Conservation (phyloP, 1,140 invertebrate genomes). For the Megathymus violae region DNA sequence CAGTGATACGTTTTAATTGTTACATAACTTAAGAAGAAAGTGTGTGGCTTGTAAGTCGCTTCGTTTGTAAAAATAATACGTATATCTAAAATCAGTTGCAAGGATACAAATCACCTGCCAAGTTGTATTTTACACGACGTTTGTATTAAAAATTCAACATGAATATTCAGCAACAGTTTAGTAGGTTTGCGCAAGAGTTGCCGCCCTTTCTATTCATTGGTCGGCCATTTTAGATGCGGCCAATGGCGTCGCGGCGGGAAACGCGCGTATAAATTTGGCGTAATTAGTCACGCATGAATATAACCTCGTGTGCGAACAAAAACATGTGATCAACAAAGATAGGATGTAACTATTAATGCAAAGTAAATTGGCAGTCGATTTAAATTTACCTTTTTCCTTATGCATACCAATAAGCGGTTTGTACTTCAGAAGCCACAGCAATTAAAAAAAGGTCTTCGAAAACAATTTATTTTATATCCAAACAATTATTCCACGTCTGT, state of each 20-base stretch:
- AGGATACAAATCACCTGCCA: too few species aligned
- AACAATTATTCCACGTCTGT: constrained; percentile 8
- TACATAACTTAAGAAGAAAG: too few species aligned
- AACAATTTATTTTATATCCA: background rate
- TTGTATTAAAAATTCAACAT: constrained; percentile 25
- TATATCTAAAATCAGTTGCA: too few species aligned
- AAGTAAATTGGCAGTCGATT: too few species aligned
- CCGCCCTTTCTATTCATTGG: constrained; percentile 72
- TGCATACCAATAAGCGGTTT: too few species aligned
- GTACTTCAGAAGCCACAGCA: background rate
- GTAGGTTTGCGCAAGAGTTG: constrained; percentile 69
- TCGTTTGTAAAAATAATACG: too few species aligned
- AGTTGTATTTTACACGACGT: too few species aligned
- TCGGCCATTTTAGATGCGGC: constrained; percentile 57
- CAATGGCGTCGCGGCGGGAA: constrained; percentile 59
- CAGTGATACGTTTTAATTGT: too few species aligned
- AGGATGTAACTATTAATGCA: constrained; percentile 32
- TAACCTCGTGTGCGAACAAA: constrained; percentile 35
- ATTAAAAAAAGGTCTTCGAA: background rate
- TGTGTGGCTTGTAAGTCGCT: too few species aligned
- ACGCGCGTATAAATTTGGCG: constrained; percentile 74
- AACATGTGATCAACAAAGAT: constrained; percentile 12
- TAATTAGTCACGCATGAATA: constrained; percentile 77
- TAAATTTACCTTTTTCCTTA: too few species aligned
- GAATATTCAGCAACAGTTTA: constrained; percentile 65